These are phyloP conservation scores for Julus scandinavius DNA, from an alignment of 2,888 invertebrate species.

Conservation along the genomic window DNA sequence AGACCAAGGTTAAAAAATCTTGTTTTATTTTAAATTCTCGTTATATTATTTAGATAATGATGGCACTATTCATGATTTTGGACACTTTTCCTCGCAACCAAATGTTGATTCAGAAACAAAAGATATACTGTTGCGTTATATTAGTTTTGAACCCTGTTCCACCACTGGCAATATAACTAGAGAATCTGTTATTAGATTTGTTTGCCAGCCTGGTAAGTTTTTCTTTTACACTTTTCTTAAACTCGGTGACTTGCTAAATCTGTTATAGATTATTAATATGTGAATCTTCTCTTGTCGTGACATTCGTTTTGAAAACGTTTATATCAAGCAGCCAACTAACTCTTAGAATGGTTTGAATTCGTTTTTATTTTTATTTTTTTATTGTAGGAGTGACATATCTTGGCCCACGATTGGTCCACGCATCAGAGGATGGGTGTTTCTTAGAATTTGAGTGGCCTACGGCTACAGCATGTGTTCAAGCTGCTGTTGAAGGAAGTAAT, in stretches of 20 bases:
- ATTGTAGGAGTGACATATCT: slow-evolving; percentile 41
- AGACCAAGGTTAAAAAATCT: not conserved
- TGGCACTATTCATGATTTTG: slow-evolving; percentile 48
- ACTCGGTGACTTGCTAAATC: no score
- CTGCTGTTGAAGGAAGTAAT: slow-evolving; percentile 57
- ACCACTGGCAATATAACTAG: not conserved
- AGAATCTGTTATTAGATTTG: slow-evolving; percentile 50
- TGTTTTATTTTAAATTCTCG: not conserved
- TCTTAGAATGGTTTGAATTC: no score
- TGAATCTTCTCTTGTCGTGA: no score
- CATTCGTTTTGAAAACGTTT: no score
- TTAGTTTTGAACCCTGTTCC: slow-evolving; percentile 44
- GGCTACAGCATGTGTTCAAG: slow-evolving; percentile 54
- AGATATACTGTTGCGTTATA: slow-evolving; percentile 46
- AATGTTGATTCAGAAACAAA: slow-evolving; percentile 5
- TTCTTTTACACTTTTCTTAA: no score
- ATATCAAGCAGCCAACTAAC: no score
- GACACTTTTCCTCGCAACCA: slow-evolving; percentile 45
- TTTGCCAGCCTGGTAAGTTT: slow-evolving; percentile 38
- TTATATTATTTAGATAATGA: slow-evolving; percentile 22
- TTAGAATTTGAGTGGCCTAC: slow-evolving; percentile 57
- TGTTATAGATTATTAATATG: no score
- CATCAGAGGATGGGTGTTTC: slow-evolving; percentile 52
- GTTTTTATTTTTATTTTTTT: not conserved
- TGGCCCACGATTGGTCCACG: slow-evolving; percentile 51